Conservation (phyloP, 2,113 vertebrate species). For the Mus musculus region DNA sequence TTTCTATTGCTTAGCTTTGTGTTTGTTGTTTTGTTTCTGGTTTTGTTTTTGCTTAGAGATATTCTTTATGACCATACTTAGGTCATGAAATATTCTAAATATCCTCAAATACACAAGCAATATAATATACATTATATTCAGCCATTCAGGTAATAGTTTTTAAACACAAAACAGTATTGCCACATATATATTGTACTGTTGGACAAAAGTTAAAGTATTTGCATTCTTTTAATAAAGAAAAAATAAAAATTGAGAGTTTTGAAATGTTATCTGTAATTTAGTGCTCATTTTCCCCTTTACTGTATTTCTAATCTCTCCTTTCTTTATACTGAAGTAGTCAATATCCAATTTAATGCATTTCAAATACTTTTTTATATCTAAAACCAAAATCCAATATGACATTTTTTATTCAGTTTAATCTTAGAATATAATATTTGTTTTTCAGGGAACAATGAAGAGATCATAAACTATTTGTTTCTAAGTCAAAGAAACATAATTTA, state of each 20-base stretch:
- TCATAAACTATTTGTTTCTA: neutral
- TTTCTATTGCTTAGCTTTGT: neutral
- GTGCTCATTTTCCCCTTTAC: conserved; percentile 15
- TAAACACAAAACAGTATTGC: neutral
- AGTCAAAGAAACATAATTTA: conserved; percentile 24
- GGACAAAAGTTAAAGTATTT: neutral
- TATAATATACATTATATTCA: neutral
- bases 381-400: neutral
- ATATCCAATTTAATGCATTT: neutral
- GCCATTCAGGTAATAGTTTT: neutral
- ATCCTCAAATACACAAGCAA: neutral
- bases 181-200: neutral
- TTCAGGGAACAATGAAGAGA: neutral
- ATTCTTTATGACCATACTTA: neutral
- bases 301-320: neutral
- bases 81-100: neutral
- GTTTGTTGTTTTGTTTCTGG: neutral
- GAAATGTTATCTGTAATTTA: neutral
- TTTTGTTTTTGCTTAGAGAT: neutral
- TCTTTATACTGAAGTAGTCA: neutral
- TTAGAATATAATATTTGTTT: neutral
- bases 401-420: conserved; percentile 14
- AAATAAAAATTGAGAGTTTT: neutral
- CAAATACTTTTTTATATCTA: neutral
- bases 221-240: neutral